These are phyloP conservation scores for Nilaparvata lugens DNA, from an alignment of 1,140 invertebrate genomes.

Conservation along the genomic window DNA sequence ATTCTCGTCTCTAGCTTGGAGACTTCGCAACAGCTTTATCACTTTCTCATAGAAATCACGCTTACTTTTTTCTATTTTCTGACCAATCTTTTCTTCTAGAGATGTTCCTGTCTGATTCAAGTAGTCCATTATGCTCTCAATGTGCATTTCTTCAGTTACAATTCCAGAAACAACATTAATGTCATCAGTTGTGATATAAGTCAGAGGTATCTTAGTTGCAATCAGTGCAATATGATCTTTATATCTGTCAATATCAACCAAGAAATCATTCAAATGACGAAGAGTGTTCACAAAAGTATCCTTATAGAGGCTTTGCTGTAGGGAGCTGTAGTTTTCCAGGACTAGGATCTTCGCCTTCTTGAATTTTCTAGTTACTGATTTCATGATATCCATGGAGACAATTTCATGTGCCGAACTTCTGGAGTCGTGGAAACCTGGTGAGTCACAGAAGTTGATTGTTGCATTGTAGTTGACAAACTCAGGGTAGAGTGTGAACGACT, in stretches of 20 bases:
- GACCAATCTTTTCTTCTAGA: not conserved
- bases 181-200: not conserved
- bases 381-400: no score
- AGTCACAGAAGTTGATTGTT: no score
- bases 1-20: not conserved
- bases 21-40: not conserved
- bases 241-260: no score
- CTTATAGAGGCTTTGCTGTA: not conserved
- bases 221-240: not conserved
- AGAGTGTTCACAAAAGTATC: not conserved
- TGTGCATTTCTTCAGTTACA: no score
- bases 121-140: no score
- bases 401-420: no score
- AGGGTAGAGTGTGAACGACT: not conserved
- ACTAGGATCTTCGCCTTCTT: no score
- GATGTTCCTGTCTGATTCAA: not conserved
- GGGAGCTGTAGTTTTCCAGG: not conserved
- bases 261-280: no score
- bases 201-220: not conserved
- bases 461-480: not conserved
- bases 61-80: not conserved
- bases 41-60: not conserved
- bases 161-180: not conserved
- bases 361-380: no score
- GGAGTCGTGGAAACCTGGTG: no score